A percentile compares a stretch with the other conserved stretches of the same genome.
Conservation (phyloP, 1,140 invertebrate genomes). For the Yoshiicerus persimilis region DNA sequence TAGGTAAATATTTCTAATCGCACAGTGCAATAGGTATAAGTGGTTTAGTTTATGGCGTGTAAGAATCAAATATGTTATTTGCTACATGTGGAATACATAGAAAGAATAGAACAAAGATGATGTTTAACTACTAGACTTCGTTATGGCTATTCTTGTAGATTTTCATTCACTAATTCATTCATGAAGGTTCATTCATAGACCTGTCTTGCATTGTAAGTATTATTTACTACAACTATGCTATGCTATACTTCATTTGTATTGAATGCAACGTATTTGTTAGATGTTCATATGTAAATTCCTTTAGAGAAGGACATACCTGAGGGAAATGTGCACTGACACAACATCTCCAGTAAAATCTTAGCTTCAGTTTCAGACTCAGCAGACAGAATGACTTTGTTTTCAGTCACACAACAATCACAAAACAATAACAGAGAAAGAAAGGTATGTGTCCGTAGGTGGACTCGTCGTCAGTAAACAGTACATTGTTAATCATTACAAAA, state of each 20-base stretch:
- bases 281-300: background rate
- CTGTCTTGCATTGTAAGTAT: background rate
- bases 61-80: no score
- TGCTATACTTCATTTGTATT: background rate
- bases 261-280: background rate
- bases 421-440: background rate
- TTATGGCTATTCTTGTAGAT: background rate
- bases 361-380: background rate
- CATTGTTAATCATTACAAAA: background rate
- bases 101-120: background rate
- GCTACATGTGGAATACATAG: background rate
- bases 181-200: background rate
- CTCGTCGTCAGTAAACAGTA: background rate
- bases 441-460: background rate
- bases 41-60: no score
- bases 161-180: constrained; percentile 16
- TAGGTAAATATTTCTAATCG: background rate
- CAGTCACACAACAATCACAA: background rate
- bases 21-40: background rate
- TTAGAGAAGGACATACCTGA: background rate
- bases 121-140: background rate
- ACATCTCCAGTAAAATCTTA: background rate
- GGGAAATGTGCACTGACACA: background rate
- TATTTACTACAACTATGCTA: background rate
- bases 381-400: background rate